Conservation (phyloP, 2,888 invertebrate genomes). For the Agelastica alni region DNA sequence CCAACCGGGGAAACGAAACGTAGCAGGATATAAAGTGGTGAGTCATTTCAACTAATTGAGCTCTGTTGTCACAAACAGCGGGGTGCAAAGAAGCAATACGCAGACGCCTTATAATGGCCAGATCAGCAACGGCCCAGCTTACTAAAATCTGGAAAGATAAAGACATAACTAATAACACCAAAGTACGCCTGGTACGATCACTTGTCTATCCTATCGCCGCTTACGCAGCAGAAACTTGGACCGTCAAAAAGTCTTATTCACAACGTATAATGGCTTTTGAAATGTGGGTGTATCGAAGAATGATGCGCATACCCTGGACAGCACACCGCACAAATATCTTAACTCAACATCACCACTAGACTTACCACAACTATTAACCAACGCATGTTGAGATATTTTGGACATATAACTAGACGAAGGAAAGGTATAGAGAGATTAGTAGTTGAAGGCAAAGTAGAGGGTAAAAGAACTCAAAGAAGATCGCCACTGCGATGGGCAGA, state of each 20-base stretch:
- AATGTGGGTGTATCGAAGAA: not conserved
- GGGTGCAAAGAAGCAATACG: too few species aligned
- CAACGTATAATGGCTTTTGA: not conserved
- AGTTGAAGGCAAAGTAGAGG: not conserved
- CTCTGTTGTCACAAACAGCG: too few species aligned
- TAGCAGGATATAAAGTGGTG: too few species aligned
- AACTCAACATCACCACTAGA: not conserved
- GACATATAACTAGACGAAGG: not conserved
- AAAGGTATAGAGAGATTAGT: not conserved
- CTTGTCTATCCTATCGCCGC: too few species aligned
- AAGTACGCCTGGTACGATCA: too few species aligned
- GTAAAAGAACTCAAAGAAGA: not conserved
- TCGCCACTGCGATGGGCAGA: not conserved
- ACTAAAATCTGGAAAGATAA: too few species aligned
- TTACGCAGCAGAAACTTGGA: too few species aligned
- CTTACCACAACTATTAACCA: not conserved
- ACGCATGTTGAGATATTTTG: not conserved
- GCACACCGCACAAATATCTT: not conserved
- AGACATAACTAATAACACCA: too few species aligned
- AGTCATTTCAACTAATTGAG: too few species aligned
- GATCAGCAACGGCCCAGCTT: too few species aligned
- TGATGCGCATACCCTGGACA: not conserved
- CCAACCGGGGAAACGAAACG: too few species aligned
- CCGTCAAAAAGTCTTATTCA: not conserved
- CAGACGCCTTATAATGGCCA: too few species aligned